Percentiles rank a stretch among this genome's conserved stretches.
phyloP scores from a whole-genome alignment of 2,888 invertebrate species.

The Spilarctia lutea region DNA sequence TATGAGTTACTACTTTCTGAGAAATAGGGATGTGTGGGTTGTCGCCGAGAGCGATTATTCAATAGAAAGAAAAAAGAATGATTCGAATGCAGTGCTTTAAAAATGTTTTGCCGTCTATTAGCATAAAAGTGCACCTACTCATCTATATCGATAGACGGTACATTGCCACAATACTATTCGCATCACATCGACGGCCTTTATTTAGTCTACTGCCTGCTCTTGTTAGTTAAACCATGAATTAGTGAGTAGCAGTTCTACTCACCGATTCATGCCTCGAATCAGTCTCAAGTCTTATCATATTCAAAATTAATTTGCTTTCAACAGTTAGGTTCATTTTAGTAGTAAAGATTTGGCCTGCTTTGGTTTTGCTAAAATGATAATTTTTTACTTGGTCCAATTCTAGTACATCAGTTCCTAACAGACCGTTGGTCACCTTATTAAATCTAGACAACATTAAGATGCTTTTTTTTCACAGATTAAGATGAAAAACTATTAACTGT shows the following conservation, averaged over 20 bases:
- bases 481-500: not conserved
- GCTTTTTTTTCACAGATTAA: slow-evolving; percentile 1
- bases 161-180: slow-evolving; percentile 33
- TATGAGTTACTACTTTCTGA: slow-evolving; percentile 68
- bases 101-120: slow-evolving; percentile 61
- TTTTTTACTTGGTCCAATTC: not conserved
- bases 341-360: not conserved
- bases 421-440: not conserved
- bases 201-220: not conserved
- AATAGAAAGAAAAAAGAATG: slow-evolving; percentile 63
- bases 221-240: no score
- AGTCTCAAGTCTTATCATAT: not conserved
- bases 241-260: no score
- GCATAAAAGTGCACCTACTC: slow-evolving; percentile 83
- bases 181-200: not conserved
- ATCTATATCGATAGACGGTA: slow-evolving; percentile 64
- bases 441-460: not conserved
- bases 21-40: slow-evolving; percentile 67
- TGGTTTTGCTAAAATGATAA: not conserved
- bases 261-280: not conserved
- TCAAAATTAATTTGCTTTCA: not conserved
- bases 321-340: not conserved
- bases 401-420: not conserved
- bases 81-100: slow-evolving; percentile 61
- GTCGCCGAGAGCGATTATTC: slow-evolving; percentile 78